These are phyloP conservation scores for Drosophila kuntzei DNA, from an alignment of 2,888 invertebrate genomes.

Conservation along the genomic window DNA sequence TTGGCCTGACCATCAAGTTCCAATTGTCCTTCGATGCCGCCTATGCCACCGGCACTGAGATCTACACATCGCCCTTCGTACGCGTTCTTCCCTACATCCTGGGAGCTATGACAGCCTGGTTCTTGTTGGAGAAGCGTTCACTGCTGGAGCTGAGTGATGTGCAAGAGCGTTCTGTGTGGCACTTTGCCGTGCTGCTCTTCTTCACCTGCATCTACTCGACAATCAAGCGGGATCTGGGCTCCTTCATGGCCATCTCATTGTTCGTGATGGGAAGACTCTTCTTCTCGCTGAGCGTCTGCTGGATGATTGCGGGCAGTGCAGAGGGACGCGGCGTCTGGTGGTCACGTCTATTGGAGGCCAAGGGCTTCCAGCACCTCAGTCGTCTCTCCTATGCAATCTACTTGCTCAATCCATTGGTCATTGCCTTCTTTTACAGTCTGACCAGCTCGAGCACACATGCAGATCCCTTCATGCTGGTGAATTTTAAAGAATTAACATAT, in stretches of 20 bases:
- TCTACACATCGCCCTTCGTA: slow-evolving; percentile 87
- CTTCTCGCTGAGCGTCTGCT: slow-evolving; percentile 87
- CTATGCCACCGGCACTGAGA: slow-evolving; percentile 84
- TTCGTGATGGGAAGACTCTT: slow-evolving; percentile 86
- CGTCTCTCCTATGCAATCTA: slow-evolving; percentile 88
- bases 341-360: slow-evolving; percentile 84
- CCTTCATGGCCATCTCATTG: slow-evolving; percentile 86
- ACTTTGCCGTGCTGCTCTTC: slow-evolving; percentile 80
- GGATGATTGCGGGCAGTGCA: slow-evolving; percentile 87
- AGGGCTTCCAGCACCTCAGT: slow-evolving; percentile 86
- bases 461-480: slow-evolving; percentile 85
- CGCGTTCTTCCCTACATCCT: slow-evolving; percentile 86
- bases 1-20: slow-evolving; percentile 79
- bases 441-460: slow-evolving; percentile 83
- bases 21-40: slow-evolving; percentile 84
- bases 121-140: slow-evolving; percentile 78
- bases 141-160: slow-evolving; percentile 62
- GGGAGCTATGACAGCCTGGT: slow-evolving; percentile 86
- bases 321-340: slow-evolving; percentile 86
- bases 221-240: slow-evolving; percentile 84
- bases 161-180: slow-evolving; percentile 82
- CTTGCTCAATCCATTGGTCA: slow-evolving; percentile 87
- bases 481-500: slow-evolving; percentile 13
- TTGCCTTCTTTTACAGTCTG: slow-evolving; percentile 85
- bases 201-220: slow-evolving; percentile 84